Percentiles rank a stretch among this genome's conserved stretches.
Conservation (phyloP, 2,113 vertebrate species). For the Felis catus region F.catus_Fca126_mat1.0 CM031417.1:143704001-143704500, state of each 20-base stretch:
- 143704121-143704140: fast-evolving
- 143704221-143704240: fast-evolving
- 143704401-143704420: not conserved
- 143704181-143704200: fast-evolving
- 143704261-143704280: fast-evolving
- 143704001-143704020: not conserved
- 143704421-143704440: fast-evolving
- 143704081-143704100: not conserved
- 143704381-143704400: not conserved
- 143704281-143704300: fast-evolving
- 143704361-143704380: fast-evolving
- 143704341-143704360: fast-evolving
- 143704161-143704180: fast-evolving
- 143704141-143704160: fast-evolving
- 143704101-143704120: not conserved
- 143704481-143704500: not conserved
- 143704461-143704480: fast-evolving
- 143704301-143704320: fast-evolving
- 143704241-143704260: fast-evolving
- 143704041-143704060: not conserved
- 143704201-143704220: not conserved
- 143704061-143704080: fast-evolving
- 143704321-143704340: not conserved
- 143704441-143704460: not conserved
- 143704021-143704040: fast-evolving